These are phyloP conservation scores for Mesorhabditis sp. DNA, from an alignment of 2,888 invertebrate species.

Conservation along the genomic window DNA sequence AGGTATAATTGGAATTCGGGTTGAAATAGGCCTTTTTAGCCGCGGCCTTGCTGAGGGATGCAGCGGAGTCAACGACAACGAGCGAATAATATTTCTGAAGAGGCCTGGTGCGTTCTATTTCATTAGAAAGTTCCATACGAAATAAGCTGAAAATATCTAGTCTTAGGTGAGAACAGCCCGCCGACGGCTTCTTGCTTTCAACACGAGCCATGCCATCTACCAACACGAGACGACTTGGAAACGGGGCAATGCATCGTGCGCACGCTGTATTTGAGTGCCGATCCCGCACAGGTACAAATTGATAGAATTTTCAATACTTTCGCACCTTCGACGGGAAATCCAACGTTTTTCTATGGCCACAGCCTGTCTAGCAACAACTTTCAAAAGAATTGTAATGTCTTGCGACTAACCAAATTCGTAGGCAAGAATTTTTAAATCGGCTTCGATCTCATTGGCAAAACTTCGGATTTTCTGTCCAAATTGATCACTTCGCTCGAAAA, in stretches of 20 bases:
- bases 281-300: conserved; percentile 27
- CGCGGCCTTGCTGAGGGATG: conserved; percentile 6
- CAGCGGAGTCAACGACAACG: conserved; percentile 16
- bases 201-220: conserved; percentile 16
- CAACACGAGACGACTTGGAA: conserved; percentile 20
- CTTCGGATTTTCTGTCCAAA: too few relatives aligned
- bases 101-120: conserved; percentile 22
- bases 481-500: neutral
- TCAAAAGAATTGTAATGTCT: too few relatives aligned
- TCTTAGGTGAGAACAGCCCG: conserved; percentile 27
- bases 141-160: neutral
- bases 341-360: too few relatives aligned
- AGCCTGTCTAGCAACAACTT: neutral
- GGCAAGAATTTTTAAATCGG: too few relatives aligned
- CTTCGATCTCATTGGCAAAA: too few relatives aligned
- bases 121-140: neutral
- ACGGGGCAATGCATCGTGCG: conserved; percentile 30
- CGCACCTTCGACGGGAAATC: too few relatives aligned
- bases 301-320: neutral
- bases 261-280: conserved; percentile 26
- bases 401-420: too few relatives aligned
- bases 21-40: neutral
- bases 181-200: conserved; percentile 27
- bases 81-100: conserved; percentile 25
- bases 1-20: too few relatives aligned